phyloP scores from a whole-genome alignment of 2,113 vertebrate genomes.

The Emydocephalus ijimae region DNA sequence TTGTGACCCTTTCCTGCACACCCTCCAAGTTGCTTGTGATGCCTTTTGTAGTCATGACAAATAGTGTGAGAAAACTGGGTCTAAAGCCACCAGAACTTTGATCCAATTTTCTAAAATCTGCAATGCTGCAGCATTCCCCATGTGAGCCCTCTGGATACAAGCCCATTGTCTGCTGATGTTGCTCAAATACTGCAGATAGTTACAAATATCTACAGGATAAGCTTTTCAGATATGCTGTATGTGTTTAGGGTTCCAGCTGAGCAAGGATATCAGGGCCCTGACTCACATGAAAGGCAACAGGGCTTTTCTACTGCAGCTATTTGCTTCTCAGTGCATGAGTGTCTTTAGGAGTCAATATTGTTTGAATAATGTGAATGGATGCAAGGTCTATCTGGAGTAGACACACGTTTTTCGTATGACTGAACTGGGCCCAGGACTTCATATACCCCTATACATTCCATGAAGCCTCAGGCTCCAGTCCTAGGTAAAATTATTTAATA shows the following conservation, averaged over 20 bases:
- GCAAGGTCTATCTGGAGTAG: not conserved
- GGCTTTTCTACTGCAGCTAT: not conserved
- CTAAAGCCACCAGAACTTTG: not conserved
- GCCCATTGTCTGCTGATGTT: not conserved
- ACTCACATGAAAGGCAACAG: not conserved
- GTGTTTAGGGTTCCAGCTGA: not conserved
- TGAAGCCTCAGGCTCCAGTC: not conserved
- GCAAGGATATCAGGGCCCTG: not conserved
- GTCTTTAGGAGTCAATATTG: not conserved
- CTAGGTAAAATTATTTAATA: not conserved
- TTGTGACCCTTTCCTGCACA: not conserved
- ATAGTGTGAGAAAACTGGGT: not conserved
- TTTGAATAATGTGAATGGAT: not conserved
- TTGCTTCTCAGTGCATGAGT: not conserved
- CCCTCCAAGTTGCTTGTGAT: not conserved
- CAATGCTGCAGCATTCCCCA: not conserved
- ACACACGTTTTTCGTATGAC: not conserved
- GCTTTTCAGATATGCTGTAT: not conserved
- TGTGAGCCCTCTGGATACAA: not conserved
- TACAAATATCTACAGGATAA: not conserved
- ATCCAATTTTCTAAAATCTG: not conserved
- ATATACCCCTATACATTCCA: not conserved
- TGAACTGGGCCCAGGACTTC: not conserved
- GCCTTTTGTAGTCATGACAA: not conserved
- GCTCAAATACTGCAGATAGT: not conserved